Percentiles rank a stretch among this genome's conserved stretches.
phyloP scores from a whole-genome alignment of 2,113 vertebrate genomes.

The Corythaeola cristata region DNA sequence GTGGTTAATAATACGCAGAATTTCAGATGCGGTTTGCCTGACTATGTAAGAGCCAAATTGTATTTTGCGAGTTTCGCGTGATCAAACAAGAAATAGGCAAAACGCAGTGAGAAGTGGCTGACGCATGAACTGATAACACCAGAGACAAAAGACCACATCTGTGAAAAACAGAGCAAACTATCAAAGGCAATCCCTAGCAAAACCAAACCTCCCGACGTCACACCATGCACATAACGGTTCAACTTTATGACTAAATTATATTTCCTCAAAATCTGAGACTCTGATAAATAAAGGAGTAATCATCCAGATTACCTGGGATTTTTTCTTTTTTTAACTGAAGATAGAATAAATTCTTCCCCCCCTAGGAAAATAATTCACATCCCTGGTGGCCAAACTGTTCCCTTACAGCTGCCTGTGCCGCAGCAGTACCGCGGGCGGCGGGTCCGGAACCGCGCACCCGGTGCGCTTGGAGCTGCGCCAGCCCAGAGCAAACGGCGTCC shows the following conservation, averaged over 20 bases:
- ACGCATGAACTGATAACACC: background rate
- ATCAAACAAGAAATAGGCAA: background rate
- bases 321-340: no score
- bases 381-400: background rate
- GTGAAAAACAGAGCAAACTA: background rate
- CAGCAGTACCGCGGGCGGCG: background rate
- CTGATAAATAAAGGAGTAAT: background rate
- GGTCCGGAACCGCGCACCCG: background rate
- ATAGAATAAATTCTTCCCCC: fast-evolving
- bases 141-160: background rate
- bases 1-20: no score
- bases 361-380: no score
- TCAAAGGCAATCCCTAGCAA: no score
- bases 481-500: background rate
- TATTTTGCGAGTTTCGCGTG: background rate
- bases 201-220: no score
- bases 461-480: fast-evolving
- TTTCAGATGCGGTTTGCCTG: no score
- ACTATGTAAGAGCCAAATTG: background rate
- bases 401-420: fast-evolving
- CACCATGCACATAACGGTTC: fast-evolving
- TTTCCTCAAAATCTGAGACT: background rate
- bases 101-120: background rate
- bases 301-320: background rate
- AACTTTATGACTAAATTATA: background rate